phyloP scores from a whole-genome alignment of 1,140 invertebrate genomes.

The Chelonus insularis region DNA sequence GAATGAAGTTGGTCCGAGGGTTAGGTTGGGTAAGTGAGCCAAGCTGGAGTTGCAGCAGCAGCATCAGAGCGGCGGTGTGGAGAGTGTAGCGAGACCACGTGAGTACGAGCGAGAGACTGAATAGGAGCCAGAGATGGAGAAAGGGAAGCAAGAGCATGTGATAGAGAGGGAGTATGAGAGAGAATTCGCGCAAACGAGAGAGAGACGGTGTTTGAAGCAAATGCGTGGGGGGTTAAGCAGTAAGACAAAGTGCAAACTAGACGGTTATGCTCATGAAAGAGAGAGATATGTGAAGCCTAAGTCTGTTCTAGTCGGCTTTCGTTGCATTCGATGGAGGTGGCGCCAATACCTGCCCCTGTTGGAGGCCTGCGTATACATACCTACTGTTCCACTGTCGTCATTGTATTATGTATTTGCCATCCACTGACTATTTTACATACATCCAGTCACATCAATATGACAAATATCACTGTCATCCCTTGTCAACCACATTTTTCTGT shows the following conservation, averaged over 20 bases:
- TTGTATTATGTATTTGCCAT: slow-evolving; percentile 4
- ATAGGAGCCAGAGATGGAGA: slow-evolving; percentile 18
- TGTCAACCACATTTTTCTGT: no score
- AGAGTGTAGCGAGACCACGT: slow-evolving; percentile 20
- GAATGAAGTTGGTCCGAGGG: slow-evolving; percentile 58
- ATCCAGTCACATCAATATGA: no score
- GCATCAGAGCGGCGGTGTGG: background rate
- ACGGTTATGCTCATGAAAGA: slow-evolving; percentile 30
- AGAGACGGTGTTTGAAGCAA: slow-evolving; percentile 7
- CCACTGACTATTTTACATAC: background rate
- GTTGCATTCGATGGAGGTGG: slow-evolving; percentile 54
- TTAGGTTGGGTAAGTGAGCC: slow-evolving; percentile 53
- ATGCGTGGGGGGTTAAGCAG: slow-evolving; percentile 33
- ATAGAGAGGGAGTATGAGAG: slow-evolving; percentile 24
- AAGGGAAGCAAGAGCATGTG: slow-evolving; percentile 4
- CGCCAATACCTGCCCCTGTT: slow-evolving; percentile 54
- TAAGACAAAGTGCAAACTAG: slow-evolving; percentile 19
- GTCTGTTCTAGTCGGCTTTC: slow-evolving; percentile 53
- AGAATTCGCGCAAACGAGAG: slow-evolving; percentile 18
- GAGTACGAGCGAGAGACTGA: slow-evolving; percentile 3
- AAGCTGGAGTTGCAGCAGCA: slow-evolving; percentile 50
- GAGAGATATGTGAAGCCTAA: slow-evolving; percentile 51
- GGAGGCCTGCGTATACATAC: slow-evolving; percentile 35
- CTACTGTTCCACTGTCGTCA: slow-evolving; percentile 31
- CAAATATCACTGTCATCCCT: no score